These are phyloP conservation scores for Ibidorhyncha struthersii DNA, from an alignment of 2,113 vertebrate species.

Conservation along the genomic window DNA sequence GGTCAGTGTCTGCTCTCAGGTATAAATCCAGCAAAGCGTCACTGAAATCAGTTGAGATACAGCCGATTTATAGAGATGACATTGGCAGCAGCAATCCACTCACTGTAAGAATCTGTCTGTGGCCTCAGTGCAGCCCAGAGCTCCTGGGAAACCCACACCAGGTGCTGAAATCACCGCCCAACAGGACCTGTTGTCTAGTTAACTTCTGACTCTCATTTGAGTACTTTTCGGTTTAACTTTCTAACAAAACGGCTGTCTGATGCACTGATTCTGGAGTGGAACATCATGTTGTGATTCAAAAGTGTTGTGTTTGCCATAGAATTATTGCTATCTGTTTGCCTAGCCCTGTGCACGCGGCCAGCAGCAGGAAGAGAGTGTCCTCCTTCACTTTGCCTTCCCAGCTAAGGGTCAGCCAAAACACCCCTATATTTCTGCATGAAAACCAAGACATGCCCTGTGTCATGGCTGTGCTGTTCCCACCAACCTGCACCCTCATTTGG, in stretches of 20 bases:
- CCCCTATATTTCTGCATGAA: not conserved
- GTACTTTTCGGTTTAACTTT: not conserved
- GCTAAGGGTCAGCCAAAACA: not conserved
- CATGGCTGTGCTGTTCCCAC: not conserved
- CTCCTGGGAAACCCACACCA: not conserved
- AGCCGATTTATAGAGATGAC: not conserved
- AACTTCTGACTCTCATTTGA: not conserved
- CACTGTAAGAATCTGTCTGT: not conserved
- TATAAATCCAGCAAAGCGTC: conserved; percentile 20
- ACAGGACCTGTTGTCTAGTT: not conserved
- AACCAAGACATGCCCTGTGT: not conserved
- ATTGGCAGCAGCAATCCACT: not conserved
- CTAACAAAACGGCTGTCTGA: not conserved
- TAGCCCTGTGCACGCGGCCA: not conserved
- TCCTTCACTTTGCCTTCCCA: not conserved
- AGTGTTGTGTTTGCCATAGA: not conserved
- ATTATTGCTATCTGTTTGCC: not conserved
- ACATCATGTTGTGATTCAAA: not conserved
- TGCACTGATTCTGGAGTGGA: not conserved
- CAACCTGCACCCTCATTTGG: accelerated
- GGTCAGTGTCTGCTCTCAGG: conserved; percentile 16
- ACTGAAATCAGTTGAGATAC: not conserved
- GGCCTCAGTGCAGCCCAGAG: not conserved
- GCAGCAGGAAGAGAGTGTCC: not conserved
- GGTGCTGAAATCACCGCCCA: not conserved